A percentile compares a stretch with the other conserved stretches of the same genome.
phyloP scores from a whole-genome alignment of 1,140 invertebrate species.

The Lucilia cuprina region DNA sequence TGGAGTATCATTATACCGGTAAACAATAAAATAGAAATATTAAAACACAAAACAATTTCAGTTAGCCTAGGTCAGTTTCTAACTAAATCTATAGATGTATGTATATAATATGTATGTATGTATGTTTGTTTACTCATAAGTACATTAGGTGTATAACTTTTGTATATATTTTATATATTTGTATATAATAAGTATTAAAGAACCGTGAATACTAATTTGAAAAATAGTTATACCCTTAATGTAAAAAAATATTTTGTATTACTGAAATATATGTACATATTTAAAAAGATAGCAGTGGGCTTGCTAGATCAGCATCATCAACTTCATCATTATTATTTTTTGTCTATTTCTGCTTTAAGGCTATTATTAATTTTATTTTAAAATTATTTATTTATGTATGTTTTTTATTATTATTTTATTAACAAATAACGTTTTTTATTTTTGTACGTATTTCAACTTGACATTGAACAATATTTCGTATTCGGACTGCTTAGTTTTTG shows the following conservation, averaged over 20 bases:
- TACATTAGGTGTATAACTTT: too few species aligned
- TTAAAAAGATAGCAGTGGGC: not conserved
- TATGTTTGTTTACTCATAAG: too few species aligned
- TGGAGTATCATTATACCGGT: not conserved
- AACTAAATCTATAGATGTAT: not conserved
- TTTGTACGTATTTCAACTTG: not conserved
- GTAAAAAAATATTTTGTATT: not conserved
- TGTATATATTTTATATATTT: too few species aligned
- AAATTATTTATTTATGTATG: not conserved
- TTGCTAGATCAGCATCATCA: not conserved
- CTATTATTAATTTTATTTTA: not conserved
- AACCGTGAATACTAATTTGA: too few species aligned
- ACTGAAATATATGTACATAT: not conserved
- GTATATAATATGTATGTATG: too few species aligned
- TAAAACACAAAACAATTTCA: not conserved
- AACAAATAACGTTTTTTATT: constrained; percentile 8
- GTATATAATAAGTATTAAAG: too few species aligned
- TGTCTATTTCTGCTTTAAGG: not conserved
- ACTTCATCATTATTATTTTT: not conserved
- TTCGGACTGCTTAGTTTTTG: not conserved
- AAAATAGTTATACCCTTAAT: not conserved
- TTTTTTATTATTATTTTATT: not conserved
- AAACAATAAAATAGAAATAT: not conserved
- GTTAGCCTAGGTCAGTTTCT: not conserved
- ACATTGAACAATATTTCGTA: not conserved